phyloP scores from a whole-genome alignment of 2,888 invertebrate species.

The Lamellibrachia satsuma region DNA sequence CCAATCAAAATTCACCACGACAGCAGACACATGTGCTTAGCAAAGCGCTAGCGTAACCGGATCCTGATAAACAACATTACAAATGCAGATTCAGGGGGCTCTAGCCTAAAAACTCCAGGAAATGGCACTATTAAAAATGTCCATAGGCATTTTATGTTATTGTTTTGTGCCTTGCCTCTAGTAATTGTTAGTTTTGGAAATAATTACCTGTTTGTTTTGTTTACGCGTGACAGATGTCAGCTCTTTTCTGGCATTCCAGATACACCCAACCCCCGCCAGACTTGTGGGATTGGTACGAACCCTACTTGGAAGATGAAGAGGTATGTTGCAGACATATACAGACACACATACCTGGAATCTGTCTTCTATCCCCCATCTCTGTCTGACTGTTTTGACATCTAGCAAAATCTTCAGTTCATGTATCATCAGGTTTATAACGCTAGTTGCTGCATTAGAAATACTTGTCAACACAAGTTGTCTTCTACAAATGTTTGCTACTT shows the following conservation, averaged over 20 bases:
- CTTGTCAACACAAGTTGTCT: background rate
- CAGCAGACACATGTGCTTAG: no score
- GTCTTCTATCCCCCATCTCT: background rate
- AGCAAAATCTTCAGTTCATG: background rate
- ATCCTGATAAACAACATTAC: no score
- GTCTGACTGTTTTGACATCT: background rate
- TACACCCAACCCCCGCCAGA: slow-evolving; percentile 96
- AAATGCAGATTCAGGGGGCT: no score
- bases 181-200: background rate
- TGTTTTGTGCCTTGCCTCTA: background rate
- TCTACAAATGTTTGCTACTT: background rate
- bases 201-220: slow-evolving; percentile 20
- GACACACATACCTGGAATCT: background rate
- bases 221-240: background rate
- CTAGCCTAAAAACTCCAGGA: no score
- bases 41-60: no score
- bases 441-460: slow-evolving; percentile 10
- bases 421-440: background rate
- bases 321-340: slow-evolving; percentile 60
- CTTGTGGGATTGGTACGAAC: slow-evolving; percentile 95
- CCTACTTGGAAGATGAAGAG: slow-evolving; percentile 95
- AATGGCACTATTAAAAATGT: no score
- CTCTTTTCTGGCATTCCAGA: slow-evolving; percentile 69
- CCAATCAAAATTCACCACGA: no score
- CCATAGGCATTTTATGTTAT: background rate